Conservation (phyloP, 2,113 vertebrate species). For the Clarias macrocephalus region DNA sequence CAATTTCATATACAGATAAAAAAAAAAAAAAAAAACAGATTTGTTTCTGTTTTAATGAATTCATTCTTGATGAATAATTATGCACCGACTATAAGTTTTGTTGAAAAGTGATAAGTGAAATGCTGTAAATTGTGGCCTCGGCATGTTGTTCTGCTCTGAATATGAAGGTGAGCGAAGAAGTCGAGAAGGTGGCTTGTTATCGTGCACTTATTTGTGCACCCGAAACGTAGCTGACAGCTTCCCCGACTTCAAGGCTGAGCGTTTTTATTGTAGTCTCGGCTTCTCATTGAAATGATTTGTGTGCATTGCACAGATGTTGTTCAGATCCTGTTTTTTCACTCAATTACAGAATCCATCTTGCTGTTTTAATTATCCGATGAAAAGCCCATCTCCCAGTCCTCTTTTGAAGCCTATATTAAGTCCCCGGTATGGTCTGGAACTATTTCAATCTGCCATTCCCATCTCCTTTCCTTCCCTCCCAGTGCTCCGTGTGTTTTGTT, state of each 20-base stretch:
- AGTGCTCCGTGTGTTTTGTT: slow-evolving; percentile 45
- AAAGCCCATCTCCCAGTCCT: slow-evolving; percentile 72
- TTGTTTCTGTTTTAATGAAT: slow-evolving; percentile 1
- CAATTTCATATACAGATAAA: background rate
- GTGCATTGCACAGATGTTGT: slow-evolving; percentile 78
- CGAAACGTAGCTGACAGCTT: slow-evolving; percentile 67
- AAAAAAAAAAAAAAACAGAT: background rate
- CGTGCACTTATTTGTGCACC: slow-evolving; percentile 57
- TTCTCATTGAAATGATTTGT: slow-evolving; percentile 78
- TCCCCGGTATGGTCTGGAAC: slow-evolving; percentile 64
- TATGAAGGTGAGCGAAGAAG: slow-evolving; percentile 46
- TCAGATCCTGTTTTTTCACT: slow-evolving; percentile 77
- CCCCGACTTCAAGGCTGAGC: slow-evolving; percentile 67
- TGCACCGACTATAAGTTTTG: background rate
- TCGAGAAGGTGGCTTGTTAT: slow-evolving; percentile 63
- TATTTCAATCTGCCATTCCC: slow-evolving; percentile 60
- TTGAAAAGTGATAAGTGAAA: background rate
- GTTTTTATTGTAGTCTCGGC: slow-evolving; percentile 70
- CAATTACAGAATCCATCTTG: slow-evolving; percentile 78
- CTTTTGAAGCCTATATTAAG: slow-evolving; percentile 69
- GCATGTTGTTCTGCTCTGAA: slow-evolving; percentile 3
- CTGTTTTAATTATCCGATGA: slow-evolving; percentile 80
- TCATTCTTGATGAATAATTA: background rate
- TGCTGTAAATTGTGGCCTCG: background rate
- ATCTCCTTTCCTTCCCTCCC: slow-evolving; percentile 41